A percentile compares a stretch with the other conserved stretches of the same genome.
These are phyloP conservation scores for Mythimna albipuncta DNA, from an alignment of 2,888 invertebrate species.

Conservation along the genomic window DNA sequence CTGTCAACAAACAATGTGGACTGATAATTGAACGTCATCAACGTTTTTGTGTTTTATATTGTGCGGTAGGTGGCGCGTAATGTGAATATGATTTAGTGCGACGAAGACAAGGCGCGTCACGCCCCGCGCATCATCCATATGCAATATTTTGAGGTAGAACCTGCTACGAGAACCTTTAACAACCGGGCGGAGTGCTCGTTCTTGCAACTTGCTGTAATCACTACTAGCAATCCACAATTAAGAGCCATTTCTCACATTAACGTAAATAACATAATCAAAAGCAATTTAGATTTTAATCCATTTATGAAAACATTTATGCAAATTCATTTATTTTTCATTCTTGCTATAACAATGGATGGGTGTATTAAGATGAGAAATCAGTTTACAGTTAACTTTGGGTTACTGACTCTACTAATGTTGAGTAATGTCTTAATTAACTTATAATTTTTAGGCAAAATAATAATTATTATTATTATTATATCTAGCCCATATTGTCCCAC, in stretches of 20 bases:
- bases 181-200: constrained; percentile 23
- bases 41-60: constrained; percentile 67
- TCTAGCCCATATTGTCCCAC: too few species aligned
- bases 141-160: constrained; percentile 30
- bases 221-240: constrained; percentile 35
- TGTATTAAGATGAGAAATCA: constrained; percentile 43
- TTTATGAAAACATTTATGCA: constrained; percentile 51
- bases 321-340: constrained; percentile 63
- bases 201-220: constrained; percentile 33
- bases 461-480: too few species aligned
- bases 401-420: constrained; percentile 53
- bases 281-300: constrained; percentile 48
- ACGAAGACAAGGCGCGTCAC: constrained; percentile 20
- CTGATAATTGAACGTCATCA: constrained; percentile 78
- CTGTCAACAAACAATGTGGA: constrained; percentile 72
- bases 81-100: constrained; percentile 66
- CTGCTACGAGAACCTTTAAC: neutral
- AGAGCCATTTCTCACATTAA: constrained; percentile 37
- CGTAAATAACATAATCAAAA: constrained; percentile 49
- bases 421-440: constrained; percentile 31
- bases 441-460: neutral
- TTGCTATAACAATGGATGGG: constrained; percentile 60
- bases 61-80: constrained; percentile 70
- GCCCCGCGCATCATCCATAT: neutral
- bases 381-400: constrained; percentile 60